These are phyloP conservation scores for Ceratosolen fusciceps DNA, from an alignment of 1,140 invertebrate genomes.

Conservation along the genomic window DNA sequence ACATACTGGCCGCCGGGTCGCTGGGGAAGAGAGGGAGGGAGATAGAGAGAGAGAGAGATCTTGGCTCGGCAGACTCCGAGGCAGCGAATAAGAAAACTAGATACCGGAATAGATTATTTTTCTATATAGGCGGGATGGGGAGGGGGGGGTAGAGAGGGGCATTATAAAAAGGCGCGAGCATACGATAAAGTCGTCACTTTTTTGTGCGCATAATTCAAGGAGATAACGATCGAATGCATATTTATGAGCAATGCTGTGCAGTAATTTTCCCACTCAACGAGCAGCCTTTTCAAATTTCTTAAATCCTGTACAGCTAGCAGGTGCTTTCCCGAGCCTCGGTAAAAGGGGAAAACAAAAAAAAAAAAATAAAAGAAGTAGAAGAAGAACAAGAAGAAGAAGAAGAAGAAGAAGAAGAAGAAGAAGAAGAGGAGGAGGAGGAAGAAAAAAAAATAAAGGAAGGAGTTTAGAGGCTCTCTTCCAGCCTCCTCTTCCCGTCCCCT, in stretches of 20 bases:
- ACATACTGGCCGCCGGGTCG: too few relatives aligned
- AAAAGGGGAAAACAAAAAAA: too few relatives aligned
- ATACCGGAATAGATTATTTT: background rate
- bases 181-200: constrained; percentile 10
- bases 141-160: too few relatives aligned
- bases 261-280: constrained; percentile 22
- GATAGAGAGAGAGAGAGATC: too few relatives aligned
- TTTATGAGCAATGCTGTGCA: constrained; percentile 10
- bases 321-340: background rate
- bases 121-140: background rate
- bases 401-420: too few relatives aligned
- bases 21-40: too few relatives aligned
- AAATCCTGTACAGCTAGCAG: background rate
- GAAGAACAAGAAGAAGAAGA: too few relatives aligned
- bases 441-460: too few relatives aligned
- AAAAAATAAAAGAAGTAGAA: too few relatives aligned
- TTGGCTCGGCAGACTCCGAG: background rate
- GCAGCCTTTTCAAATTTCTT: background rate
- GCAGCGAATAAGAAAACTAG: background rate
- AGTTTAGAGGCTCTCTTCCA: too few relatives aligned
- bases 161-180: background rate
- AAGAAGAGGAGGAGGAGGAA: too few relatives aligned
- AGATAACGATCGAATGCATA: constrained; percentile 35
- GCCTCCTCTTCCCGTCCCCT: too few relatives aligned
- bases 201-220: constrained; percentile 3